These are phyloP conservation scores for Drosophila setosimentum DNA, from an alignment of 2,888 invertebrate species.

Conservation along the genomic window DNA sequence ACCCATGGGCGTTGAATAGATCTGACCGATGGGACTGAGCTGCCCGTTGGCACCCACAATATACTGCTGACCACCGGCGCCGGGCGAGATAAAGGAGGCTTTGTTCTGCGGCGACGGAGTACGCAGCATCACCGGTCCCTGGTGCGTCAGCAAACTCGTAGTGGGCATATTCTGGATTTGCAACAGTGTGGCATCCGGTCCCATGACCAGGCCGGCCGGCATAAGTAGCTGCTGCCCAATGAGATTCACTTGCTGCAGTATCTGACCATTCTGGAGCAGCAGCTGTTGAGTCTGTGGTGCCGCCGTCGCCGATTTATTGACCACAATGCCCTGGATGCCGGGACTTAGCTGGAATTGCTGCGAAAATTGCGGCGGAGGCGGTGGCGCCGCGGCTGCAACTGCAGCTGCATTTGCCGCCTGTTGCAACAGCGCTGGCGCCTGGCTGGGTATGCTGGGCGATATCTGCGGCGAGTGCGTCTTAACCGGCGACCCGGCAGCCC, in stretches of 20 bases:
- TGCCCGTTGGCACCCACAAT: slow-evolving; percentile 92
- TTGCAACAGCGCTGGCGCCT: slow-evolving; percentile 72
- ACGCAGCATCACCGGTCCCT: slow-evolving; percentile 91
- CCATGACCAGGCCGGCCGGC: slow-evolving; percentile 94
- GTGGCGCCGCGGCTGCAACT: slow-evolving; percentile 65
- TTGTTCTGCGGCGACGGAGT: slow-evolving; percentile 91
- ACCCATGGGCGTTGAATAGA: slow-evolving; percentile 85
- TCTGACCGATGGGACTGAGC: slow-evolving; percentile 89
- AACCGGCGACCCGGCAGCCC: slow-evolving; percentile 62
- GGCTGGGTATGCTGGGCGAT: slow-evolving; percentile 83
- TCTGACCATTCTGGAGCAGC: slow-evolving; percentile 86
- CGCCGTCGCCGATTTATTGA: slow-evolving; percentile 84
- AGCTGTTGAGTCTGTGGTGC: slow-evolving; percentile 86
- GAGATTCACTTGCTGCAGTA: slow-evolving; percentile 93
- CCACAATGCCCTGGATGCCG: slow-evolving; percentile 91
- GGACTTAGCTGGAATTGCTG: slow-evolving; percentile 92
- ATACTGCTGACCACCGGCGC: slow-evolving; percentile 88
- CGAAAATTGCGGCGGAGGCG: slow-evolving; percentile 87
- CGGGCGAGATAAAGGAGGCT: slow-evolving; percentile 89
- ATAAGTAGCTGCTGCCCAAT: slow-evolving; percentile 94
- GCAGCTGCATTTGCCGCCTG: slow-evolving; percentile 55
- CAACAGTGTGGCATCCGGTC: slow-evolving; percentile 90
- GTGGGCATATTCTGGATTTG: slow-evolving; percentile 92
- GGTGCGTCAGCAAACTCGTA: slow-evolving; percentile 88
- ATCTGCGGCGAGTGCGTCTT: slow-evolving; percentile 84